Evolutionary conservation across 1,140 invertebrate species (phyloP).

Genomic region (Leptoteleia sp.): DNA sequence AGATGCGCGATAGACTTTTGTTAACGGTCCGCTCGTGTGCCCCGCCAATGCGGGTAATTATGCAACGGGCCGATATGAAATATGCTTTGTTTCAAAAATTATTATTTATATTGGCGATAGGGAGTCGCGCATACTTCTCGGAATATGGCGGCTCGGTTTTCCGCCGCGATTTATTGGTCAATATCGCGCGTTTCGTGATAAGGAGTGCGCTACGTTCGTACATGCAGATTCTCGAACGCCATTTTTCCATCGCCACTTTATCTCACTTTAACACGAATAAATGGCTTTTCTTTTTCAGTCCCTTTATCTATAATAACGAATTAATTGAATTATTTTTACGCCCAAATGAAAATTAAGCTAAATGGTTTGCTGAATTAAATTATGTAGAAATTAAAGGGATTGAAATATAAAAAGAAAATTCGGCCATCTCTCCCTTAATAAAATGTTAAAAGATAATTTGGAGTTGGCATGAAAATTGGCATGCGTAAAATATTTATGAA

Average conservation of each 20-base stretch:
- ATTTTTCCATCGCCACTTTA: constrained; percentile 20
- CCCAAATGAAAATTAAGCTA: too few relatives aligned
- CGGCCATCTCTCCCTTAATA: too few relatives aligned
- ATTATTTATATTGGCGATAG: constrained; percentile 45
- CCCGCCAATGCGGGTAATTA: constrained; percentile 54
- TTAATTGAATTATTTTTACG: constrained; percentile 17
- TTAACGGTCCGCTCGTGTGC: constrained; percentile 30
- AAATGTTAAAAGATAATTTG: too few relatives aligned
- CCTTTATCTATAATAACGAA: constrained; percentile 12
- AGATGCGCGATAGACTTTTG: constrained; percentile 19
- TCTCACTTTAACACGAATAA: constrained; percentile 5
- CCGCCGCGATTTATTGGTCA: constrained; percentile 35
- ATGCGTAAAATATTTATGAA: too few relatives aligned
- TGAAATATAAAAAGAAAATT: too few relatives aligned
- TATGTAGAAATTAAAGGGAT: too few relatives aligned
- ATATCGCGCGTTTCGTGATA: constrained; percentile 26
- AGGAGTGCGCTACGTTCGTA: constrained; percentile 14
- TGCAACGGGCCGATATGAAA: constrained; percentile 31
- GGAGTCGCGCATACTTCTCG: constrained; percentile 34
- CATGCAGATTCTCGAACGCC: constrained; percentile 18
- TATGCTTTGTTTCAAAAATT: constrained; percentile 42
- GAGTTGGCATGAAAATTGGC: too few relatives aligned
- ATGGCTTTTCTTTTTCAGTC: neutral
- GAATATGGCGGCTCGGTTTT: constrained; percentile 27
- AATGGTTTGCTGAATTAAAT: too few relatives aligned